Base-by-base conservation (phyloP, 2,113 vertebrate genomes). In the Setophaga petechia region DNA sequence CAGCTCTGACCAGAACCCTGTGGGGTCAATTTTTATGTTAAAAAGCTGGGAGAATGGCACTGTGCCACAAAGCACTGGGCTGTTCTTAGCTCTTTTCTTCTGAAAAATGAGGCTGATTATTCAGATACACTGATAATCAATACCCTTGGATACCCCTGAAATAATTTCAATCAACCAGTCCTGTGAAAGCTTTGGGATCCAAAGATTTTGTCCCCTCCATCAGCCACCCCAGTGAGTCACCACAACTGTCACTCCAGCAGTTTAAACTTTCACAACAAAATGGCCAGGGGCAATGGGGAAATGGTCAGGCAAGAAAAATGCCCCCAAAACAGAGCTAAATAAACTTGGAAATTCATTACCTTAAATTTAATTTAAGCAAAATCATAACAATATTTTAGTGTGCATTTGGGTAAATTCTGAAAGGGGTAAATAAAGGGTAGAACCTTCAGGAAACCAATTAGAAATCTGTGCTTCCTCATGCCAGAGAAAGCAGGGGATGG, bases 81-180 rank as follows among this genome's bases (percentile, higher is more conserved):
- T 74, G 52, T 22, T 18, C 47, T 87, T 46, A 51, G 52, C 59
- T 87, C 37, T 61, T 85, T 65, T 79, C 31, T 6, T 12, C 62
- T 51, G 82, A 54, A 84, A 95, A 90, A 90, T 55, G 35, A 82
- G 35, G 31, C 43, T 84, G 44, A 65, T 76, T 87, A 35, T 85
- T 85, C 52, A 58, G 47, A 43, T 91, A 41, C 15, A 13, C 20
- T 89, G 83, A 30, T 77, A 77, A 79, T 30, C 47, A 86, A 75
- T 90, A 49, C 21, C 31, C 15, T 37, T 35, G 47, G 79, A 58
- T 62, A 24, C 18, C 20, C 31, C 75, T 52, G 59, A 87, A 90
- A 72, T 18, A n/a, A 2, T 78, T 84, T 65, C 0, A 3, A 54
- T 79, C 61, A 73, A 14, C 8, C 37, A 33, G 66, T 12, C 25